Evolutionary conservation across 2,888 invertebrate species (phyloP).

Genomic region (Melieria omissa): DNA sequence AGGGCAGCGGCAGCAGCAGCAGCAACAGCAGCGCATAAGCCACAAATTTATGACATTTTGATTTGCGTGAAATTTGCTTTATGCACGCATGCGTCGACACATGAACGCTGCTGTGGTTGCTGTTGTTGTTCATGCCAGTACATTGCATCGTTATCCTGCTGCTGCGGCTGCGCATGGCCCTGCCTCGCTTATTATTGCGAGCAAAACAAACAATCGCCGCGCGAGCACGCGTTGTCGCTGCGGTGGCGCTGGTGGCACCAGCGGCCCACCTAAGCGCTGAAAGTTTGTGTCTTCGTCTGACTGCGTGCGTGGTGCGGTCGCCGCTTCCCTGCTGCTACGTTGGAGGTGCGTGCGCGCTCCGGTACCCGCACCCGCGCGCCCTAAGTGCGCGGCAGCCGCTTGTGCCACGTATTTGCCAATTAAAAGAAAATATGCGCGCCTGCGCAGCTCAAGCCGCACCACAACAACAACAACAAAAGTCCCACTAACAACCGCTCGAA

Average conservation of each 20-base stretch:
- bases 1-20: background rate
- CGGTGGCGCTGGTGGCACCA: background rate
- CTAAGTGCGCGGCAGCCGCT: background rate
- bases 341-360: conserved; percentile 51
- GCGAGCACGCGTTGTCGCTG: background rate
- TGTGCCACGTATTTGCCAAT: conserved; percentile 48
- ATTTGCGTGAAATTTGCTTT: conserved; percentile 65
- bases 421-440: conserved; percentile 56
- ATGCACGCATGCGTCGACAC: conserved; percentile 58
- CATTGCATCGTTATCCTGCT: conserved; percentile 54
- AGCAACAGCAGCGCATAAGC: conserved; percentile 18
- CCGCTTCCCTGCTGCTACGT: conserved; percentile 46
- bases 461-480: conserved; percentile 1
- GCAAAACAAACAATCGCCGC: background rate
- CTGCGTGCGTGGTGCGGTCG: conserved; percentile 11
- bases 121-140: background rate
- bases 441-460: conserved; percentile 32
- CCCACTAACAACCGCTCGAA: conserved; percentile 42
- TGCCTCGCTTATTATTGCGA: background rate
- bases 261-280: background rate
- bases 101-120: conserved; percentile 29
- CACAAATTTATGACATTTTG: conserved; percentile 62
- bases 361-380: background rate
- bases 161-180: conserved; percentile 1
- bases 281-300: too few species aligned